Conservation (phyloP, 1,140 invertebrate genomes). For the Holcopasites calliopsidis region DNA sequence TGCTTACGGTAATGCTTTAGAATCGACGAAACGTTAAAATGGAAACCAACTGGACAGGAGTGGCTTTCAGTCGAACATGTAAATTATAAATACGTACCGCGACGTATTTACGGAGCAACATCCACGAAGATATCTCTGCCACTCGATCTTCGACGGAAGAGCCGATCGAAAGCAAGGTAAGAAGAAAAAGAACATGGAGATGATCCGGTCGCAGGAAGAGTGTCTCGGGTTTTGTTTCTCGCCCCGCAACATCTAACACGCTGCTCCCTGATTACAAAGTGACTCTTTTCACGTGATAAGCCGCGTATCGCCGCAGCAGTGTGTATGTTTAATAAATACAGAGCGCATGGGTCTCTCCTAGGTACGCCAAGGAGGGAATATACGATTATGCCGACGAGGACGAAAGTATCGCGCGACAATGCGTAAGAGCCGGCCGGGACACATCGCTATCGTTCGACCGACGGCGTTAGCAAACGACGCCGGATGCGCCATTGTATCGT, state of each 20-base stretch:
- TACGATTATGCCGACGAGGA: conserved; percentile 58
- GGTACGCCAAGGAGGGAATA: conserved; percentile 2
- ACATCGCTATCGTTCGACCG: conserved; percentile 26
- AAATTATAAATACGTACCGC: too few relatives aligned
- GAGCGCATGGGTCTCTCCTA: too few relatives aligned
- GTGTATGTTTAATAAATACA: conserved; percentile 45
- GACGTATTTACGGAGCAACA: too few relatives aligned
- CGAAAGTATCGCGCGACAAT: conserved; percentile 55
- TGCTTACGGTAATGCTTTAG: too few relatives aligned
- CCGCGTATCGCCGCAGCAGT: conserved; percentile 6
- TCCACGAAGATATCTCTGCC: too few relatives aligned
- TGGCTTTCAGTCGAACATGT: too few relatives aligned
- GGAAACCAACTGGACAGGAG: too few relatives aligned
- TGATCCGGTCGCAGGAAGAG: neutral
- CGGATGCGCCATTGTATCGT: conserved; percentile 53
- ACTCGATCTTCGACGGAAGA: too few relatives aligned
- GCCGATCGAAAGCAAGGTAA: too few relatives aligned
- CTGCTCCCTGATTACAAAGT: conserved; percentile 36
- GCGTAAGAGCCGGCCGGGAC: conserved; percentile 1
- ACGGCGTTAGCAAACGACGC: conserved; percentile 46
- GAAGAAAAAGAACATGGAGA: neutral
- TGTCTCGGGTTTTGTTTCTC: conserved; percentile 38
- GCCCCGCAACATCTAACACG: conserved; percentile 31
- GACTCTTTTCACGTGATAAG: conserved; percentile 32
- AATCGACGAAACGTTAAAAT: too few relatives aligned